Evolutionary conservation across 2,797 vertebrate genomes (phyloP).

Genomic region (Clarias platycephalus): DNA sequence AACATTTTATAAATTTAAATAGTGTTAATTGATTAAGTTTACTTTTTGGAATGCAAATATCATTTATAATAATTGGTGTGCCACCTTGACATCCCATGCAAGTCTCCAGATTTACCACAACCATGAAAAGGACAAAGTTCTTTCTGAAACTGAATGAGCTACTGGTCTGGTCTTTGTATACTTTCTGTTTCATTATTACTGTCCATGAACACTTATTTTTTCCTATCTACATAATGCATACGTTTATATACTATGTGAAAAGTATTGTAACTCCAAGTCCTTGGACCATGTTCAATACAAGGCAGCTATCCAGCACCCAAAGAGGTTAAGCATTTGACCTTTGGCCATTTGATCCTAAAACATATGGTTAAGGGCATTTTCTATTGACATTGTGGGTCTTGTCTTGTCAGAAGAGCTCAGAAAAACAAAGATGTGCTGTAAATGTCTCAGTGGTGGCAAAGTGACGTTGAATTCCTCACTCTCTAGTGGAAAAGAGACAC

Average conservation of each 20-base stretch:
- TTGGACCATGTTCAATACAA: neutral
- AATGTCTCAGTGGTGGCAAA: conserved; percentile 41
- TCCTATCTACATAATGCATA: neutral
- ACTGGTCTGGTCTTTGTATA: neutral
- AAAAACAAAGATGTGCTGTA: conserved; percentile 50
- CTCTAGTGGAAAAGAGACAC: conserved; percentile 39
- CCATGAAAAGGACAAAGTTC: neutral
- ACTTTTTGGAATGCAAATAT: neutral
- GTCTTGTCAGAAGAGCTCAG: conserved; percentile 22
- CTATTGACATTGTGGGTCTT: conserved; percentile 49
- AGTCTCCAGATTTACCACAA: neutral
- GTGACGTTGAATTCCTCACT: conserved; percentile 56
- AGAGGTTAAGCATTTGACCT: conserved; percentile 44
- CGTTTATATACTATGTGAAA: neutral
- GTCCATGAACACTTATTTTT: neutral
- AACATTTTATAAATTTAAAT: neutral
- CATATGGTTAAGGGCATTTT: conserved; percentile 24
- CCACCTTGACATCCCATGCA: neutral
- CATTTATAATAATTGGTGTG: neutral
- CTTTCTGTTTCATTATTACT: neutral
- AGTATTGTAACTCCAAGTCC: neutral
- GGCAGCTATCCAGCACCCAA: conserved; percentile 25
- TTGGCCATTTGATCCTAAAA: conserved; percentile 41
- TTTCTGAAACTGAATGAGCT: neutral
- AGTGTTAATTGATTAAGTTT: neutral